A percentile compares a stretch with the other conserved stretches of the same genome.
Conservation (phyloP, 1,140 invertebrate genomes). For the Euglossa dilemma region DNA sequence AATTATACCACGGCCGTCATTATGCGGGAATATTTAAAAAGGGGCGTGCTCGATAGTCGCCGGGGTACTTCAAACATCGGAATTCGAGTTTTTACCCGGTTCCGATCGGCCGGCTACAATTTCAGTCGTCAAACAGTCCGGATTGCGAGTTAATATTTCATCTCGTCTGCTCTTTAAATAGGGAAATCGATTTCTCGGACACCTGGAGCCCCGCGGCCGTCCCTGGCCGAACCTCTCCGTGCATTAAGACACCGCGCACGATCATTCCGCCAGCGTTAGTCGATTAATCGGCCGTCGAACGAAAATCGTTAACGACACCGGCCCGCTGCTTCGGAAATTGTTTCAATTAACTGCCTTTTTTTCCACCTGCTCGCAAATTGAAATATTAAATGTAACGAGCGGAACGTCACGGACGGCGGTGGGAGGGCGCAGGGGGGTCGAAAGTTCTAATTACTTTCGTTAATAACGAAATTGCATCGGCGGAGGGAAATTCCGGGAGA, state of each 20-base stretch:
- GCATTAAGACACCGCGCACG: not conserved
- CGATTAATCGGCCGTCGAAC: not conserved
- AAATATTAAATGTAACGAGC: not conserved
- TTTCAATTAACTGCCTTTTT: not conserved
- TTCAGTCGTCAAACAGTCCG: conserved; percentile 52
- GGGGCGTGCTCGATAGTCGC: no score
- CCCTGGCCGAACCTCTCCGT: conserved; percentile 16
- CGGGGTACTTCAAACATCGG: not conserved
- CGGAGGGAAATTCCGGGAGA: not conserved
- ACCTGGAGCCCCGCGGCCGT: conserved; percentile 18
- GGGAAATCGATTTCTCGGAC: conserved; percentile 58
- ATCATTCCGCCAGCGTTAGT: not conserved
- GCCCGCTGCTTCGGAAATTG: not conserved
- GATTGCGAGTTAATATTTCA: conserved; percentile 57
- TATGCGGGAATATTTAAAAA: not conserved
- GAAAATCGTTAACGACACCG: not conserved
- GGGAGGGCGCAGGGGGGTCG: no score
- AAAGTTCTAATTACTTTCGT: not conserved
- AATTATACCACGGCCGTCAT: not conserved
- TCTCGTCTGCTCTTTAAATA: conserved; percentile 58
- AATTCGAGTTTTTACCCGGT: not conserved
- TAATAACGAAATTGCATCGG: not conserved
- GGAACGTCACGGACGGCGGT: not conserved
- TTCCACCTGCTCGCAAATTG: not conserved
- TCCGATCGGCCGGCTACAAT: conserved; percentile 55